phyloP scores from a whole-genome alignment of 2,888 invertebrate genomes.

The Philereme vetulata region DNA sequence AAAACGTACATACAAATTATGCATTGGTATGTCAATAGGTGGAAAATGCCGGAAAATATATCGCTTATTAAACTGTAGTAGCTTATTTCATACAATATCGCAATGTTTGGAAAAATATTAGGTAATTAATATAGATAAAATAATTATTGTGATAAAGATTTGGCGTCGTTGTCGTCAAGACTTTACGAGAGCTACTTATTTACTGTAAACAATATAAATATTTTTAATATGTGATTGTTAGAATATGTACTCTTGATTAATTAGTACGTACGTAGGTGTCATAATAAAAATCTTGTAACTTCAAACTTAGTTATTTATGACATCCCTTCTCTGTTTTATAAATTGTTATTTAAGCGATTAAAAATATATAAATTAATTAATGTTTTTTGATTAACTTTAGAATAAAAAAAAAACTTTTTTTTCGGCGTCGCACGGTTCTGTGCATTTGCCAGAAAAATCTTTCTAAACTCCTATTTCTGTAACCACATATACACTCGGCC shows the following conservation, averaged over 20 bases:
- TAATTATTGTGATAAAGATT: slow-evolving; percentile 36
- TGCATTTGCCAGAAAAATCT: too few species aligned
- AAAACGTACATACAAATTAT: too few species aligned
- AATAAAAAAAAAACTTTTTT: too few species aligned
- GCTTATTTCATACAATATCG: slow-evolving; percentile 8
- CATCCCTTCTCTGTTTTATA: slow-evolving; percentile 44
- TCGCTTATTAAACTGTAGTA: slow-evolving; percentile 8
- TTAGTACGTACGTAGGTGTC: not conserved
- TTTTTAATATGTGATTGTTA: slow-evolving; percentile 24
- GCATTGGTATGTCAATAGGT: too few species aligned
- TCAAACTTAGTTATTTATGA: slow-evolving; percentile 36
- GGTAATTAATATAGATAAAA: slow-evolving; percentile 22
- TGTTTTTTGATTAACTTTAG: slow-evolving; percentile 3
- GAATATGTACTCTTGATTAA: slow-evolving; percentile 4
- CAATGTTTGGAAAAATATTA: slow-evolving; percentile 16
- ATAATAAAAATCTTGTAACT: slow-evolving; percentile 23
- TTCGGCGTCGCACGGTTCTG: too few species aligned
- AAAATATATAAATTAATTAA: slow-evolving; percentile 37
- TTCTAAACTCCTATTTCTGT: too few species aligned
- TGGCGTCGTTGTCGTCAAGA: slow-evolving; percentile 25
- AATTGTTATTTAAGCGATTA: slow-evolving; percentile 47
- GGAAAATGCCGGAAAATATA: not conserved
- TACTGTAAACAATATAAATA: slow-evolving; percentile 24
- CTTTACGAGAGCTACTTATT: slow-evolving; percentile 34
- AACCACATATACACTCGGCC: too few species aligned